Evolutionary conservation across 2,113 vertebrate genomes (phyloP).

Genomic region (Calonectris borealis): DNA sequence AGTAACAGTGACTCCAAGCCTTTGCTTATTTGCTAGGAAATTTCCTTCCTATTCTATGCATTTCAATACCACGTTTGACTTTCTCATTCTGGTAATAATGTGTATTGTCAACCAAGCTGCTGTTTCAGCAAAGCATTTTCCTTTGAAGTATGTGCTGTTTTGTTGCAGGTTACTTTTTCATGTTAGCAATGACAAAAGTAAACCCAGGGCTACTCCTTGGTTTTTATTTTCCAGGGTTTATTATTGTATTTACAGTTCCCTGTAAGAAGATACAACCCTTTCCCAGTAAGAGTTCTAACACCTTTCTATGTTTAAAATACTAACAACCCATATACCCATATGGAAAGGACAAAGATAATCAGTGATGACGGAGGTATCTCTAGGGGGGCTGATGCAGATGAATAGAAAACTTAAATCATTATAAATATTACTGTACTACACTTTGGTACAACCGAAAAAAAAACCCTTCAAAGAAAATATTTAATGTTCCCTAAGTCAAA

Average conservation of each 20-base stretch:
- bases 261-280: constrained; percentile 55
- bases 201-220: constrained; percentile 25
- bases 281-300: constrained; percentile 39
- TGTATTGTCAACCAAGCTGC: not conserved
- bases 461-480: constrained; percentile 13
- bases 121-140: not conserved
- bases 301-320: constrained; percentile 39
- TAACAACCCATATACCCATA: constrained; percentile 4
- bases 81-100: not conserved
- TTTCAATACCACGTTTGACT: not conserved
- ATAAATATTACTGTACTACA: constrained; percentile 46
- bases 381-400: not conserved
- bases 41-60: not conserved
- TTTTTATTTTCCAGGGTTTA: constrained; percentile 43
- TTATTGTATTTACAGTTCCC: constrained; percentile 66
- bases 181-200: constrained; percentile 37
- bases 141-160: not conserved
- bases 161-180: not conserved
- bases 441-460: constrained; percentile 41
- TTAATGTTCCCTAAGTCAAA: constrained; percentile 35
- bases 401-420: constrained; percentile 18
- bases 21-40: not conserved
- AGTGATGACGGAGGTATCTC: constrained; percentile 4
- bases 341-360: constrained; percentile 12
- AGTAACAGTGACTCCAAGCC: not conserved